Base-by-base conservation (phyloP, 1,140 invertebrate genomes). In the Drosophila kepulauana region DNA sequence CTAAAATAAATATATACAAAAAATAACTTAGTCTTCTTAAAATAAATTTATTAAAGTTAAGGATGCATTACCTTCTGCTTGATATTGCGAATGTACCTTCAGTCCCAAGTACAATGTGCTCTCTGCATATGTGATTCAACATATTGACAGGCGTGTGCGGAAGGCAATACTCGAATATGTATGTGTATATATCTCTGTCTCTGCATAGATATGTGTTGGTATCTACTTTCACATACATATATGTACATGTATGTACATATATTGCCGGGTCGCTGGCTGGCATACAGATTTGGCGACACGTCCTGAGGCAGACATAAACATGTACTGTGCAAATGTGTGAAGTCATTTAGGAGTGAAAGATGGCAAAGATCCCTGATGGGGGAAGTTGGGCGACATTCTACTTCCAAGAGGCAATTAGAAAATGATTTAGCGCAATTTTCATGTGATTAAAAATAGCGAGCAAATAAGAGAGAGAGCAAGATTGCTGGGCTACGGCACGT, bases 391-490 rank as follows among this genome's bases (percentile, higher is more conserved):
- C 20, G 13, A 58, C 57, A 45, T 35, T 30, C 61, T 57, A 57
- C 54, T 54, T 54, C 59, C 41, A 71, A 67, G 45, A 67, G 84
- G 77, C 77, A 88, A 88, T 87, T 87, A 88, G 84, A 82, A 80
- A 84, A 82, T 82, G 76, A 88, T 88, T 82, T 68, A 77, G 69
- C 79, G 52, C 84, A 87, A 87, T 79, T 88, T 88, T 77, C 79
- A 30, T 80, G 51, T 75, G 77, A 88, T 82, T 87, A 82, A 80
- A 87, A 87, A 71, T 75, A n/a, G 41, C 65, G 16, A 25, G 20
- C 20, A 4, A 25, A 25, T 25, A 25, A 8, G 41, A 13, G 16
- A 61, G 54, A 35, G 63, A 54, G 51, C 33, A 54, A 76, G 2
- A 38, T 2, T 38, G 8, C 8, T 38, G 6, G 46, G 54, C 58